phyloP scores from a whole-genome alignment of 2,888 invertebrate species.

The Linnaemya tessellans region DNA sequence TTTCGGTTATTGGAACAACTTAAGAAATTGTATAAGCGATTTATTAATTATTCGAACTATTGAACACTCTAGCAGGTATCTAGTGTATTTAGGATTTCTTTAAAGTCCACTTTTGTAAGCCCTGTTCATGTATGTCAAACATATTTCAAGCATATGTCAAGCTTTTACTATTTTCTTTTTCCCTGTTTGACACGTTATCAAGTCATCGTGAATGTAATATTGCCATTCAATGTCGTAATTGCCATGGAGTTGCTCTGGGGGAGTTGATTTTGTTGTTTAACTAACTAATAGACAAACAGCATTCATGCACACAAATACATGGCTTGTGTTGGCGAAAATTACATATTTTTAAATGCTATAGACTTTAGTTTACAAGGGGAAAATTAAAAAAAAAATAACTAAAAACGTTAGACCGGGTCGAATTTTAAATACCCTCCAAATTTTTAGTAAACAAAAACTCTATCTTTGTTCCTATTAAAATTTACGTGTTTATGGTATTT shows the following conservation, averaged over 20 bases:
- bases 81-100: too few species aligned
- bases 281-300: background rate
- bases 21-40: too few species aligned
- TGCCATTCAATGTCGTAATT: slow-evolving; percentile 55
- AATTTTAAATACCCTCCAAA: too few species aligned
- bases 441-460: too few species aligned
- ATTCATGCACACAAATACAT: background rate
- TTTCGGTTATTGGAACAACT: too few species aligned
- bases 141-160: too few species aligned
- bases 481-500: too few species aligned
- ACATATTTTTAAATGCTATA: slow-evolving; percentile 39
- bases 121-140: too few species aligned
- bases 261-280: slow-evolving; percentile 45
- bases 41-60: too few species aligned
- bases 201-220: slow-evolving; percentile 64
- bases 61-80: too few species aligned
- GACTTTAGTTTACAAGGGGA: slow-evolving; percentile 38
- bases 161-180: slow-evolving; percentile 7
- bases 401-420: too few species aligned
- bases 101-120: slow-evolving; percentile 5
- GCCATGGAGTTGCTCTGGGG: slow-evolving; percentile 28
- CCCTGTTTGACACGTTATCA: slow-evolving; percentile 37
- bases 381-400: slow-evolving; percentile 6
- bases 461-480: too few species aligned
- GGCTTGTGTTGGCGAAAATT: slow-evolving; percentile 21